These are phyloP conservation scores for Morone chrysops DNA, from an alignment of 2,113 vertebrate species.

Conservation along the genomic window DNA sequence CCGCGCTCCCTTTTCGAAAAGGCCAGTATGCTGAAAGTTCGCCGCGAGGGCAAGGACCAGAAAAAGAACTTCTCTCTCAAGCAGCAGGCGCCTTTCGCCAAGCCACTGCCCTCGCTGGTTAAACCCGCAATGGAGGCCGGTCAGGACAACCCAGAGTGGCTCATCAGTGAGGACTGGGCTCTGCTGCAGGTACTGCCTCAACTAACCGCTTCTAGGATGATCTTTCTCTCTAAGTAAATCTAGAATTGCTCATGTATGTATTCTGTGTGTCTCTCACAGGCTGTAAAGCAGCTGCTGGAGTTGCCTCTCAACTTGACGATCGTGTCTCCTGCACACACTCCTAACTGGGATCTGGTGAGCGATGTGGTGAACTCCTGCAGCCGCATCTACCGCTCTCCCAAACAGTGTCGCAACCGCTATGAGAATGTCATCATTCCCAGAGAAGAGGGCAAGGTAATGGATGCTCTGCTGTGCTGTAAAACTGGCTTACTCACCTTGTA, in stretches of 20 bases:
- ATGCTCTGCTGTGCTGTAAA: background rate
- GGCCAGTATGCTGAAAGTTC: slow-evolving; percentile 91
- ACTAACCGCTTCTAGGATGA: background rate
- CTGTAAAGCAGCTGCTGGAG: slow-evolving; percentile 94
- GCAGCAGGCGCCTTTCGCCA: slow-evolving; percentile 92
- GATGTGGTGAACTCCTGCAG: slow-evolving; percentile 96
- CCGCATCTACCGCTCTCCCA: slow-evolving; percentile 94
- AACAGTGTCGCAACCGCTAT: slow-evolving; percentile 93
- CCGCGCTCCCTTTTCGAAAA: slow-evolving; percentile 94
- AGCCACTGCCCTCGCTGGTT: slow-evolving; percentile 90
- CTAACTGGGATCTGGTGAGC: slow-evolving; percentile 97
- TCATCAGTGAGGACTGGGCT: slow-evolving; percentile 96
- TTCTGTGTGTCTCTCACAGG: slow-evolving; percentile 73
- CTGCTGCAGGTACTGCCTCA: slow-evolving; percentile 88
- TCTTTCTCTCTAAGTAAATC: background rate
- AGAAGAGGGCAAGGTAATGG: slow-evolving; percentile 92
- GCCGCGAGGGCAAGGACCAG: slow-evolving; percentile 92
- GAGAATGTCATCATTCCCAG: slow-evolving; percentile 95
- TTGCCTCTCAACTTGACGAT: slow-evolving; percentile 92
- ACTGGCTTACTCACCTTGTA: background rate
- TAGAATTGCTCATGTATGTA: background rate
- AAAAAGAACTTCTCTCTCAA: slow-evolving; percentile 95
- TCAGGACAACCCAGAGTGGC: slow-evolving; percentile 94
- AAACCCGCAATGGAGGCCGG: slow-evolving; percentile 90
- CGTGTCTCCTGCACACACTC: slow-evolving; percentile 93